phyloP scores from a whole-genome alignment of 2,797 vertebrate genomes.

The Muraenolepis orangiensis region DNA sequence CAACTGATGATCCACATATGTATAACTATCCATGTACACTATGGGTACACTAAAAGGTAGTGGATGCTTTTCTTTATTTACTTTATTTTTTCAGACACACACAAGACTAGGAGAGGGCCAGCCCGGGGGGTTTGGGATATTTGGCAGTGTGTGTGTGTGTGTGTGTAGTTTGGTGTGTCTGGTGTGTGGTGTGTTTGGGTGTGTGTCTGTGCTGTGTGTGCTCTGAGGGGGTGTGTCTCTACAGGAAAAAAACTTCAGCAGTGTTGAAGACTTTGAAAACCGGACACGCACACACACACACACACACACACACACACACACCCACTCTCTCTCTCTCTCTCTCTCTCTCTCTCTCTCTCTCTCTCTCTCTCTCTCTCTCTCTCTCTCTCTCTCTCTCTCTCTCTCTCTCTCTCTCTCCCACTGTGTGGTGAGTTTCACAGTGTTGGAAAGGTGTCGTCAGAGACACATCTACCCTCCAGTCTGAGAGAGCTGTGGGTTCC shows the following conservation, averaged over 20 bases:
- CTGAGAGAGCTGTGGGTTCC: background rate
- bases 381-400: no score
- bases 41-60: no score
- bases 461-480: background rate
- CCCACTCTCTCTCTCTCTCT: no score
- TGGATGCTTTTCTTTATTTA: no score
- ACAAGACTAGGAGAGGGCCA: background rate
- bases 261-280: background rate
- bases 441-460: background rate
- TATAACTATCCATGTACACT: no score
- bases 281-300: background rate
- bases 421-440: background rate
- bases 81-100: background rate
- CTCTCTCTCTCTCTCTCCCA: no score
- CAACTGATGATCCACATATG: background rate
- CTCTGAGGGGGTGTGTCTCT: background rate
- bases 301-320: no score
- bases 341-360: no score
- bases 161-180: background rate
- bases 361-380: no score
- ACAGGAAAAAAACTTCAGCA: background rate
- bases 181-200: background rate
- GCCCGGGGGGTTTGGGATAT: constrained; percentile 4
- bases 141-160: background rate
- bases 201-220: background rate